Conservation (phyloP, 37 sponge, comb jelly and placozoan species). For the Corticium candelabrum region DNA sequence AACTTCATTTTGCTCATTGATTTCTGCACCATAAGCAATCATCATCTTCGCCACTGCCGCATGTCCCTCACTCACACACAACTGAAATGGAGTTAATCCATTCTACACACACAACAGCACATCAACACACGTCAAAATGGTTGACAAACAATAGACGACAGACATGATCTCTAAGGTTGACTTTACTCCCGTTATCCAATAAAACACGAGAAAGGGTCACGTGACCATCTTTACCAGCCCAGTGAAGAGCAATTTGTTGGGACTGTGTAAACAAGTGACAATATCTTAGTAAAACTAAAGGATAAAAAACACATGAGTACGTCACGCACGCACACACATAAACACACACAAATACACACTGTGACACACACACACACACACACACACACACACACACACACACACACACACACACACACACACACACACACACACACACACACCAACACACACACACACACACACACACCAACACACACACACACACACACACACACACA, state of each 20-base stretch:
- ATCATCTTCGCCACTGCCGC: neutral
- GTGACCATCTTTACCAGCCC: neutral
- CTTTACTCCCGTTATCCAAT: neutral
- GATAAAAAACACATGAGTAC: no score
- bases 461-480: no score
- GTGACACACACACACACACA: no score
- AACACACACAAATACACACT: no score
- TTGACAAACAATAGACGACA: neutral
- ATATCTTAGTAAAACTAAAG: no score
- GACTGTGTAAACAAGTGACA: neutral
- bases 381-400: no score
- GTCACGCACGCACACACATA: no score
- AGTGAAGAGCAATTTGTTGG: neutral
- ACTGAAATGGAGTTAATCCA: neutral
- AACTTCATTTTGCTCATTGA: neutral
- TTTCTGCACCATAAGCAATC: neutral
- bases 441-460: no score
- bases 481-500: no score
- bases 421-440: no score
- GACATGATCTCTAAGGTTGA: neutral
- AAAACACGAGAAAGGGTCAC: neutral
- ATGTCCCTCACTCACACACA: neutral
- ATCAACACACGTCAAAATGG: no score
- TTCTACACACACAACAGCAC: neutral
- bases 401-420: no score